Evolutionary conservation across 2,888 invertebrate species (phyloP), one percentile per base, ranked within the genome.

Genomic region (Subacronicta megacephala): DNA sequence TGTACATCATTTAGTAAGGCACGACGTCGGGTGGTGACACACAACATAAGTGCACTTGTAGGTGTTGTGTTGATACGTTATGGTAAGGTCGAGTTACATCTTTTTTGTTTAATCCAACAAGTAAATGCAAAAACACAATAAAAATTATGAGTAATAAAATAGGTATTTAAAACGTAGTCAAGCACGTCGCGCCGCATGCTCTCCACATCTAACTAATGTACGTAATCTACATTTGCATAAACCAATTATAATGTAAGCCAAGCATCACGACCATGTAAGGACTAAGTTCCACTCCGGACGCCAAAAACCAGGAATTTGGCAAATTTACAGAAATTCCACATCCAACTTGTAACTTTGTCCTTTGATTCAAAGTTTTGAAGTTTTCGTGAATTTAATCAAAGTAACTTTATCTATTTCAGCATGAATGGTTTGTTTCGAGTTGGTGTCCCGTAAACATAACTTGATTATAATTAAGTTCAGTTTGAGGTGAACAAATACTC

Each of bases 311-410:
- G 50, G 50, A 65, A 69, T 64, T 63, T 67, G 51, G 53, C 58
- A 68, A 62, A 69, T 66, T 75, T 38, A 55, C 65, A 61, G 49
- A 65, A 71, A 78, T 61, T 49, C 62, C 55, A 72, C 62, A n/a
- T n/a, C n/a, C 57, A 64, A 74, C 72, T 70, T 73, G 71, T 61
- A 74, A 77, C 73, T 79, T 76, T 73, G 72, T 77, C 74, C 74
- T 80, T 78, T 78, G 78, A 80, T 80, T 78, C 72, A 56, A 72
- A 78, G 73, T 71, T 31, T 71, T 72, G 47, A 70, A 82, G 75
- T 77, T 77, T 74, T 67, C 58, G 72, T 68, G 64, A 78, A 78
- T 82, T 83, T 81, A 82, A 83, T 83, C 81, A 78, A 80, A 80
- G 79, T 78, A 74, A 80, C 80, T 82, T 82, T 81, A 79, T 79